Evolutionary conservation across 2,113 vertebrate species (phyloP).

Genomic region (Gracilinanus agilis): DNA sequence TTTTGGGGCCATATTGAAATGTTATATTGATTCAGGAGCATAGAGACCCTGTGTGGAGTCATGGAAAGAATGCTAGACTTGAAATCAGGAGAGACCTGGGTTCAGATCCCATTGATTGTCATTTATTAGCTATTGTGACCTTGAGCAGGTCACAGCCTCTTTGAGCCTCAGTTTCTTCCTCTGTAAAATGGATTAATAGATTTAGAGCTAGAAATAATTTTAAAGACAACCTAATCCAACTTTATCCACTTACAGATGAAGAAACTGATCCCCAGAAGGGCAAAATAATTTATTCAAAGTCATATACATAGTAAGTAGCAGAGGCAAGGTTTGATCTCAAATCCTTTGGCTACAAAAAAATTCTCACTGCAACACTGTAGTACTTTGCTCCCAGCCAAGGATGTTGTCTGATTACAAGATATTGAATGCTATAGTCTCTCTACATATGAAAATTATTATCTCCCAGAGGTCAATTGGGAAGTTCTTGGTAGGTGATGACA

Average conservation of each 20-base stretch:
- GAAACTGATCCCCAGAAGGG: neutral
- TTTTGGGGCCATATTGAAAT: neutral
- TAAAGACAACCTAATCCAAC: neutral
- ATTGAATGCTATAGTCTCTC: neutral
- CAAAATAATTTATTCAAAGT: neutral
- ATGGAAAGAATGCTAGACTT: neutral
- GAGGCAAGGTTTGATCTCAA: neutral
- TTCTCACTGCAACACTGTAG: neutral
- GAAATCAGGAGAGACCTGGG: neutral
- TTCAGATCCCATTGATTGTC: neutral
- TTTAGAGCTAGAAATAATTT: neutral
- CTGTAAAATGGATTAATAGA: neutral
- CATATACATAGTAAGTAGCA: neutral
- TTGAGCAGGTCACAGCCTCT: neutral
- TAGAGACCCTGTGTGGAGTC: neutral
- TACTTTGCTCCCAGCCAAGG: neutral
- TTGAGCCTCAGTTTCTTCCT: neutral
- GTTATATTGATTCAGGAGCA: neutral
- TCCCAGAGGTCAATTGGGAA: neutral
- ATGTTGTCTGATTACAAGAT: neutral
- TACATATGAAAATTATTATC: neutral
- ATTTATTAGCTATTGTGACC: neutral
- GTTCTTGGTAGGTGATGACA: neutral
- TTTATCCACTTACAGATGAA: neutral
- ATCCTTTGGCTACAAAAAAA: neutral